Base-by-base conservation (phyloP, 2,797 vertebrate species). In the Scarus forsteni region DNA sequence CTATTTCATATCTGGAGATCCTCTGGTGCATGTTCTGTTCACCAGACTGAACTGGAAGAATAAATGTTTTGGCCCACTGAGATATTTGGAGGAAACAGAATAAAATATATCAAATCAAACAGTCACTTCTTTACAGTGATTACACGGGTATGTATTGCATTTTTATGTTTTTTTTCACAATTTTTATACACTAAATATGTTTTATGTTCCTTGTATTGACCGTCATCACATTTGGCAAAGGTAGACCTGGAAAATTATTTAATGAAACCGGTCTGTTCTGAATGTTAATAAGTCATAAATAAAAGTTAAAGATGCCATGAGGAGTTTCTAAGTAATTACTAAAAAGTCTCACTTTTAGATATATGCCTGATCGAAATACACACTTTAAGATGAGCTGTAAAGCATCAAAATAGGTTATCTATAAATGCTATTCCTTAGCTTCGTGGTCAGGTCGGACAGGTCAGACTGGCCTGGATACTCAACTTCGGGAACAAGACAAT, bases 1-100 rank as follows among this genome's bases (percentile, higher is more conserved):
- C 18, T 45, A 11, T 51, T 45, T 35, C 14, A 54, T 60, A 11
- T 12, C 11, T 54, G 38, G 27, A 42, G 38, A 42, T 77, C 44
- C 16, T 60, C 48, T 40, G 35, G 8, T 18, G 39, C 38, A 14
- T 18, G 10, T 10, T 13, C 1, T 44, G 43, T 44, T 44, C 43
- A 16, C 15, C 46, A 48, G 18, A 15, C 18, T 48, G 57, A 70
- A n/a, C 39, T 58, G 16, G 48, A 19, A 8, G 40, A 10, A 51
- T 11, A 51, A 51, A 51, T 34, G 18, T 51, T 51, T 51, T 8
- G 44, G 44, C 7, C 44, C 15, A 8, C n/a, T 15, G 44, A 45
- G 44, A n/a, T 15, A 45, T 10, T 27, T 10, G 40, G 40, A 9
- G 39, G 14, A 46, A 6, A 9, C 0, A 10, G 4, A 27, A 27